Base-by-base conservation (phyloP, 2,888 invertebrate species). In the Helicoverpa assulta region DNA sequence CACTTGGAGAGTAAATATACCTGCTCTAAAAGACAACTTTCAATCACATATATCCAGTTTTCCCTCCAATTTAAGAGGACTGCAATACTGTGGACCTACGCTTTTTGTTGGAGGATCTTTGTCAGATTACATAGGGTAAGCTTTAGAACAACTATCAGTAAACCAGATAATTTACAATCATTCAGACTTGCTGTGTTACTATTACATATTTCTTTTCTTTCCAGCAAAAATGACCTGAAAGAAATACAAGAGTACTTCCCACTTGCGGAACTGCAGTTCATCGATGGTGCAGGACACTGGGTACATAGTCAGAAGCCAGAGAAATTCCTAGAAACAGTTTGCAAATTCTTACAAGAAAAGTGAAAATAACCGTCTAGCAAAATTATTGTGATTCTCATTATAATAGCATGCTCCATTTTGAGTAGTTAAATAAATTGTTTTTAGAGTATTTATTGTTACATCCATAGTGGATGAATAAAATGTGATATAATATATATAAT, bases 241-340 rank as follows among this genome's bases (percentile, higher is more conserved):
- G 93, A 94, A 68, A 98, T 98, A 67, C 95, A 96, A 85, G 96
- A 96, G 74, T 93, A 98, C 64, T 99, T 99, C 87, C 98, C 98
- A 0, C 91, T 95, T 8, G 97, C 98, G 0, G 94, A 97, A 76
- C 96, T 99, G 85, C 90, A 95, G 57, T 97, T 97, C 81, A 96
- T 99, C 62, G 96, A 97, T 60, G 98, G 97, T 50, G 98, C 99
- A 7, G 98, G 99, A 0, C 99, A 99, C 91, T 98, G 99, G 98
- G 97, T 99, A 0, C 99, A 99, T 90, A 97, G 98, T 78, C 99
- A 99, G 76, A 98, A 99, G 89, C 99, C 99, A 1, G 92, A 96
- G 8, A 97, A 97, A 78, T 98, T 99, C 90, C 90, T 98, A 29
- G 96, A 97, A 60, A 83, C 96, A 61, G 95, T 97, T 47, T 93